Base-by-base conservation (phyloP, 2,888 invertebrate genomes). In the Melinaea menophilus region DNA sequence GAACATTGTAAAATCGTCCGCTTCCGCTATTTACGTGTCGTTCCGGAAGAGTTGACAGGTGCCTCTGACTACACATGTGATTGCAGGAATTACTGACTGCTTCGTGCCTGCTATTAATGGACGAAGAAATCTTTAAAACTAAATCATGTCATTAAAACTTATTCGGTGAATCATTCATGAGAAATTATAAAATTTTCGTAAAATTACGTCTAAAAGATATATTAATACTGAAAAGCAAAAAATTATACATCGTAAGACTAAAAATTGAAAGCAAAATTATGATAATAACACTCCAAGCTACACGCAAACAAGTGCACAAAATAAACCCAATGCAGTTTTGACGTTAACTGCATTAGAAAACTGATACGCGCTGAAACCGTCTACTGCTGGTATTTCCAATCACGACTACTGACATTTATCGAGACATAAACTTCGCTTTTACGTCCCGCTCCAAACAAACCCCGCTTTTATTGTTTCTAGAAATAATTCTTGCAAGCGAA, bases 301-400 rank as follows among this genome's bases (percentile, higher is more conserved):
- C 63, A 62, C 61, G 68, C 69, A 67, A 71, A 66, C 67, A 59
- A 63, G 69, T 63, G 68, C 62, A 70, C 69, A 61, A 64, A 66
- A 67, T 69, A 62, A 64, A 67, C 72, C 65, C 72, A 72, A 70
- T 73, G 73, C 75, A 76, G 69, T 73, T 71, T 67, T 79, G 82
- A 82, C 84, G 74, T 80, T 82, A 79, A 84, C 81, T 80, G 79
- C 79, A 76, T 75, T 75, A 75, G 72, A 75, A 73, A 79, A 83
- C 81, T 82, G 80, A 84, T 84, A 76, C 51, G 34, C 12, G 58
- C 37, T 55, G 37, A 34, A 34, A 47, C 60, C 37, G 51, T 54
- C 35, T 22, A 55, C 22, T 31, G 12, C 9, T 34, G 55, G 37
- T 33, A 41, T 51, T 51, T 47, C 58, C 47, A 47, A 46, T 51